Conservation (phyloP, 2,797 vertebrate genomes). For the Betta splendens region DNA sequence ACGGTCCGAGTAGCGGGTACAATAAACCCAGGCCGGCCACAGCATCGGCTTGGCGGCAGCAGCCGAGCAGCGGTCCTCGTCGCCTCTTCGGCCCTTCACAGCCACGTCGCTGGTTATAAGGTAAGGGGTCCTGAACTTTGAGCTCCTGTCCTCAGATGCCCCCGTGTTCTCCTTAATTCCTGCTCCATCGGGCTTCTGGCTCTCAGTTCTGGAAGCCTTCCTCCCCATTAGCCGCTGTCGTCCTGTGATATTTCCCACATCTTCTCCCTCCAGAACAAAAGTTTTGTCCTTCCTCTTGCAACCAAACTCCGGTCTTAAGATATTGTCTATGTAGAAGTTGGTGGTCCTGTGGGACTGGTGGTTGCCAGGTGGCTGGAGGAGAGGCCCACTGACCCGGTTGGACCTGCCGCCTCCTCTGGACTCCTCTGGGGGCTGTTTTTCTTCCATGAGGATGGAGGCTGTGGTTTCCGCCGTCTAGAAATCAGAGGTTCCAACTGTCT, state of each 20-base stretch:
- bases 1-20: conserved; percentile 95
- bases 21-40: conserved; percentile 98
- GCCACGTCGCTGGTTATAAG: conserved; percentile 68
- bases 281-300: conserved; percentile 83
- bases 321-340: conserved; percentile 97
- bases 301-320: conserved; percentile 92
- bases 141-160: conserved; percentile 65
- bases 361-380: conserved; percentile 81
- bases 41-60: conserved; percentile 85
- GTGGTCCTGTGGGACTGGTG: conserved; percentile 87
- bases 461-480: conserved; percentile 28
- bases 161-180: conserved; percentile 67
- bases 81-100: conserved; percentile 65
- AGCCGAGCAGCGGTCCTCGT: conserved; percentile 78
- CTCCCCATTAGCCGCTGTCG: conserved; percentile 55
- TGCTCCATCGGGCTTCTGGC: conserved; percentile 45
- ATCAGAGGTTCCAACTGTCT: conserved; percentile 35
- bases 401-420: conserved; percentile 72
- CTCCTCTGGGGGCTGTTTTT: conserved; percentile 72
- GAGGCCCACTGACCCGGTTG: conserved; percentile 78
- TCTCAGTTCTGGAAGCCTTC: conserved; percentile 50
- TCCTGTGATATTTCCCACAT: conserved; percentile 38
- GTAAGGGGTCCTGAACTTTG: conserved; percentile 71
- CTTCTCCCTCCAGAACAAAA: conserved; percentile 63
- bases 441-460: conserved; percentile 84